Percentiles rank a stretch among this genome's conserved stretches.
Evolutionary conservation across 2,888 invertebrate species (phyloP).

Genomic region (Limnephilus rhombicus): DNA sequence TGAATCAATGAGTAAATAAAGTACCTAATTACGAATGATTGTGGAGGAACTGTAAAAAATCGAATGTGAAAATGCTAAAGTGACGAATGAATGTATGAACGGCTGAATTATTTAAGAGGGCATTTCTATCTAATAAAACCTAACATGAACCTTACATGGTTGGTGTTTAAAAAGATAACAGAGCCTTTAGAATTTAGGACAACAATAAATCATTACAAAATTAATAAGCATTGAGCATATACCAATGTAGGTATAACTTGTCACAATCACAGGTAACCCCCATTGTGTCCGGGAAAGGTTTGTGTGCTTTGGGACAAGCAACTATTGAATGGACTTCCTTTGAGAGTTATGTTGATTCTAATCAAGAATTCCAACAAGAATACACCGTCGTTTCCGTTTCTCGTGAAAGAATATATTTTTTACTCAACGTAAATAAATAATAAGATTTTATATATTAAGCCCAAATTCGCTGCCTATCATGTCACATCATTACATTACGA

Average conservation of each 20-base stretch:
- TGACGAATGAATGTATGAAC: neutral
- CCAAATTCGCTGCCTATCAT: neutral
- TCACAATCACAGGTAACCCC: slow-evolving; percentile 17
- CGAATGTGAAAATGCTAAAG: neutral
- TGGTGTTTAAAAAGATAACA: neutral
- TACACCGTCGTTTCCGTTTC: neutral
- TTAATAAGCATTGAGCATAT: neutral
- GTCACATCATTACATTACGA: neutral
- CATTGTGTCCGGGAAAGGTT: slow-evolving; percentile 20
- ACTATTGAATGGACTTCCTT: slow-evolving; percentile 29
- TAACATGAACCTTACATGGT: neutral
- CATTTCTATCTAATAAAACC: neutral
- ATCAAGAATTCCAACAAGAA: slow-evolving; percentile 7
- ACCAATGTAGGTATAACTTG: neutral
- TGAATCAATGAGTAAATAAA: neutral
- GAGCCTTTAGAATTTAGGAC: neutral
- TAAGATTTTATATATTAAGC: neutral
- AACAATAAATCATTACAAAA: slow-evolving; percentile 1
- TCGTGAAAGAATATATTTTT: neutral
- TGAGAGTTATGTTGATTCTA: slow-evolving; percentile 34
- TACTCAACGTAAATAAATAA: neutral
- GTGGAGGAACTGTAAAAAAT: neutral
- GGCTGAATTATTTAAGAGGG: neutral
- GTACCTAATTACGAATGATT: neutral
- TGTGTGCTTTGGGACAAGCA: slow-evolving; percentile 19